A percentile compares a stretch with the other conserved stretches of the same genome.
phyloP scores from a whole-genome alignment of 2,797 vertebrate species.

The Silurus lanzhouensis region DNA sequence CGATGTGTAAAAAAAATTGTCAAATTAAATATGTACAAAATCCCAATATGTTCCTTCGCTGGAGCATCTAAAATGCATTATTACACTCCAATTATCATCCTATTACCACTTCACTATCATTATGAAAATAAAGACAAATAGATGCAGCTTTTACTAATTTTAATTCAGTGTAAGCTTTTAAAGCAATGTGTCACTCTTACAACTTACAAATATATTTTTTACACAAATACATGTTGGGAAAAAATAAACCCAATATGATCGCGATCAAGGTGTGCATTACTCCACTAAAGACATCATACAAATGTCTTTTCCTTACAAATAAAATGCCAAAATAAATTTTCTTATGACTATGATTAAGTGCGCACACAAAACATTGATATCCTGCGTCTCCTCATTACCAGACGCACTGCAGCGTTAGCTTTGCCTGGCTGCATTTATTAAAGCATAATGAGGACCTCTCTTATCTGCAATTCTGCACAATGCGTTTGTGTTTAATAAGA shows the following conservation, averaged over 20 bases:
- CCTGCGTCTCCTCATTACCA: conserved; percentile 57
- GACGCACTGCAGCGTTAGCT: conserved; percentile 54
- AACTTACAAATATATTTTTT: background rate
- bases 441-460: conserved; percentile 48
- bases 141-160: background rate
- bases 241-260: conserved; percentile 10
- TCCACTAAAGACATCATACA: conserved; percentile 28
- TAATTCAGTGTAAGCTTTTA: conserved; percentile 10
- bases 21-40: background rate
- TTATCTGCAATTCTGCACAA: conserved; percentile 54
- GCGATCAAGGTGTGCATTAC: conserved; percentile 30
- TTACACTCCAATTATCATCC: conserved; percentile 16
- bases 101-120: conserved; percentile 28
- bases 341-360: conserved; percentile 50
- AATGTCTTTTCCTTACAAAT: conserved; percentile 33
- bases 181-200: conserved; percentile 35
- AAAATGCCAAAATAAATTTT: conserved; percentile 47
- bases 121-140: conserved; percentile 34
- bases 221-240: conserved; percentile 22
- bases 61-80: background rate
- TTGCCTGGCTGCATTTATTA: conserved; percentile 59
- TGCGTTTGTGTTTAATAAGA: conserved; percentile 50
- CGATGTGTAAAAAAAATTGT: background rate
- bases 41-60: background rate
- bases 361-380: conserved; percentile 43